Percentiles rank a stretch among this genome's conserved stretches.
These are phyloP conservation scores for Tupiocoris notatus DNA, from an alignment of 2,888 invertebrate genomes.

Conservation along the genomic window DNA sequence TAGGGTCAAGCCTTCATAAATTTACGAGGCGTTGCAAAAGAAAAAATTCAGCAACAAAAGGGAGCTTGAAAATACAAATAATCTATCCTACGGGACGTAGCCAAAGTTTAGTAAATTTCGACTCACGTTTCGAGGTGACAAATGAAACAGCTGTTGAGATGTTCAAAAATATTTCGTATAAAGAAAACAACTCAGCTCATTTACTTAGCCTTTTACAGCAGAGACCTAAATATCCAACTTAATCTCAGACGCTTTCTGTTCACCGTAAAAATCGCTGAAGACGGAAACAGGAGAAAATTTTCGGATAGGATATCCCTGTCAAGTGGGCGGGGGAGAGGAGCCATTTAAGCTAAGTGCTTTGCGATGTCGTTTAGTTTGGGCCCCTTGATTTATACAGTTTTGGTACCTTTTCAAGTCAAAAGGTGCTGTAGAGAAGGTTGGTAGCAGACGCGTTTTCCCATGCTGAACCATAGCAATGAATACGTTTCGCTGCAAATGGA, in stretches of 20 bases:
- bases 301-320: constrained; percentile 19
- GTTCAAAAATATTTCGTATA: constrained; percentile 5
- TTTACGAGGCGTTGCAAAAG: too few relatives aligned
- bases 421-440: background rate
- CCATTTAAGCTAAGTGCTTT: constrained; percentile 26
- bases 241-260: background rate
- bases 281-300: constrained; percentile 26
- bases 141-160: background rate
- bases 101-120: constrained; percentile 16
- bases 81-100: too few relatives aligned
- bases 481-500: background rate
- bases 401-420: background rate
- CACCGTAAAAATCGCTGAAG: background rate
- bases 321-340: background rate
- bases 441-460: background rate
- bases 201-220: constrained; percentile 11
- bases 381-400: constrained; percentile 9
- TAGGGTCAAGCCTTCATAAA: too few relatives aligned
- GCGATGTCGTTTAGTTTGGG: constrained; percentile 20
- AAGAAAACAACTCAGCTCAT: constrained; percentile 23
- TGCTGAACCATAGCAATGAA: background rate
- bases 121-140: background rate
- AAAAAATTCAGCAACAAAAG: too few relatives aligned
- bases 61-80: too few relatives aligned
- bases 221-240: constrained; percentile 1